These are phyloP conservation scores for Cosmorhoe ocellata DNA, from an alignment of 2,888 invertebrate genomes.

Conservation along the genomic window DNA sequence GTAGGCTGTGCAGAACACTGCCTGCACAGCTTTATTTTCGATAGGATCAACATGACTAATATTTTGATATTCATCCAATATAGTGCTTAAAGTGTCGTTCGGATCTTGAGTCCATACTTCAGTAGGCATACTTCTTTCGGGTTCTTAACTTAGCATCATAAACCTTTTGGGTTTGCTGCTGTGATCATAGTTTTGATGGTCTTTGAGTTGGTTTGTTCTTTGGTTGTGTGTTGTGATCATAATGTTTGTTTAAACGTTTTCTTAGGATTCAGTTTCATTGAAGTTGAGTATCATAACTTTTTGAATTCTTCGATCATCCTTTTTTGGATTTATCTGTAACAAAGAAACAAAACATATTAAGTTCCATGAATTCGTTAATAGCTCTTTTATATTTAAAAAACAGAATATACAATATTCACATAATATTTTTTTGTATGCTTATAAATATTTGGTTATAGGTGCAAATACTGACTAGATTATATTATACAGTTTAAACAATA, in stretches of 20 bases:
- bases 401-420: too few species aligned
- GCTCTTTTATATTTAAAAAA: too few species aligned
- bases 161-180: conserved; percentile 56
- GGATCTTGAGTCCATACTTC: conserved; percentile 60
- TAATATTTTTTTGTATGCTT: too few species aligned
- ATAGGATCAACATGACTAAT: conserved; percentile 78
- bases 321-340: conserved; percentile 16
- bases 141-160: conserved; percentile 68
- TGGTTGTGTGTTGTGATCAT: conserved; percentile 44
- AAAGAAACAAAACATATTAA: conserved; percentile 7
- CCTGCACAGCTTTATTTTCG: conserved; percentile 86
- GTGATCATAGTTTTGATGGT: conserved; percentile 48
- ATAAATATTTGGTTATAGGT: too few species aligned
- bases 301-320: conserved; percentile 10
- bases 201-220: conserved; percentile 35
- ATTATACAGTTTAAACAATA: too few species aligned
- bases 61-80: conserved; percentile 45
- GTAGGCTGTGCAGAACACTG: conserved; percentile 89
- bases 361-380: too few species aligned
- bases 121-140: conserved; percentile 66
- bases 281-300: conserved; percentile 4
- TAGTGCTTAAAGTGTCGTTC: conserved; percentile 47
- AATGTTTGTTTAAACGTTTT: conserved; percentile 38
- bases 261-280: conserved; percentile 1
- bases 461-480: too few species aligned